Evolutionary conservation across 2,888 invertebrate genomes (phyloP), one percentile per base, ranked within the genome.

Genomic region (Cheilosia pagana): DNA sequence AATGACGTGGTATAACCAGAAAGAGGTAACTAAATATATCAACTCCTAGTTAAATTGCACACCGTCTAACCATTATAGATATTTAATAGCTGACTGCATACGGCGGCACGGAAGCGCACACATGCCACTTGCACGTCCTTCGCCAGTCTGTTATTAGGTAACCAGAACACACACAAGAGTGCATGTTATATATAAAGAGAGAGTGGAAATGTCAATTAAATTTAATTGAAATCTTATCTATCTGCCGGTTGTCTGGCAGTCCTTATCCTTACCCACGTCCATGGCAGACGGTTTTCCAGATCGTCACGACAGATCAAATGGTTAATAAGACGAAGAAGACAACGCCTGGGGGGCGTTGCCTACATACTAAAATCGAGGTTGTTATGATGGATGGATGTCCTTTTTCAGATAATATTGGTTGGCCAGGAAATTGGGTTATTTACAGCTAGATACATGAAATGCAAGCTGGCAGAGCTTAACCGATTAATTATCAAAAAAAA

Each of bases 141-240:
- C 39, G 25, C 39, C 12, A n/a, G 59, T 43, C 57, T 60, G 41
- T 60, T 71, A 60, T 62, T 52, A 72, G 53, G 53, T 48, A 72
- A 55, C 31, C 31, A 35, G 45, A 52, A 57, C n/a, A 16, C 5
- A 31, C 31, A 14, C 62, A 62, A 12, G 16, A 19, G 57, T 16
- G 10, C 8, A n/a, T 16, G 25, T 14, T 14, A 52, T 19, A 6
- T 3, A 23, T 14, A 67, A 3, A 12, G 23, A 35, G 41, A 19
- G 76, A 71, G 65, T 68, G 41, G 19, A 71, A 57, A 67, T 25
- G 72, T 68, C 72, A 82, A 82, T 82, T 72, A 77, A 82, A 77
- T 77, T 77, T 77, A 77, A 82, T 82, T 82, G 71, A 82, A 82
- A 77, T 72, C 62, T 72, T 82, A 82, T 82, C 76, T 82, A 41